Base-by-base conservation (phyloP, 2,888 invertebrate species). In the Rambutsinella grinnellia region DNA sequence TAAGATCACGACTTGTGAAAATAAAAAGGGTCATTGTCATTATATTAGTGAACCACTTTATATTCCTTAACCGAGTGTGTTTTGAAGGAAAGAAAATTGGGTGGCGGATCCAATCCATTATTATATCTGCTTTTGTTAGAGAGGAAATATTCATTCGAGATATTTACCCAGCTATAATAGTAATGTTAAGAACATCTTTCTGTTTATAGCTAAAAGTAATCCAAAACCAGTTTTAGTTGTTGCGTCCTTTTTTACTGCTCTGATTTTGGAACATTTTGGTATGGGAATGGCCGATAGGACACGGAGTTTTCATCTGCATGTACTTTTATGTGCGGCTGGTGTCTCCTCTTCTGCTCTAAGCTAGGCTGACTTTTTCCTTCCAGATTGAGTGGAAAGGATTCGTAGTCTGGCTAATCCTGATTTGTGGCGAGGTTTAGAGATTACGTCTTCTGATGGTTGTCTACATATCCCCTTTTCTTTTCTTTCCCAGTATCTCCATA, bases 321-420 rank as follows among this genome's bases (percentile, higher is more conserved):
- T 8, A 47, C 6, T n/a, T 49, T n/a, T 58, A 58, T 61, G 27
- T 47, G 46, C 26, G 24, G 36, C 27, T 13, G 19, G 47, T 17
- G 19, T 47, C 47, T 47, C n/a, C 19, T 47, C 47, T 19, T 17
- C 47, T 47, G 15, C n/a, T n/a, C 46, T 57, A 15, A n/a, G 13
- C 21, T 26, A 28, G 66, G 67, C 58, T 67, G 67, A 67, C 67
- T 67, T 67, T 67, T n/a, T 67, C 21, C 67, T 21, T 67, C 26
- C 67, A 67, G 67, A 67, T 67, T 67, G 67, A 67, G 58, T 57
- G 58, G 58, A 67, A 67, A 67, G 54, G 67, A 67, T 67, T 58
- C 49, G 24, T 49, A 61, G 49, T n/a, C n/a, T 27, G 57, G 67
- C 67, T 67, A 67, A 67, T 67, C 67, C 67, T 67, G 67, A 67